Percentiles rank a stretch among this genome's conserved stretches.
These are phyloP conservation scores for Drosophila lutescens DNA, from an alignment of 2,888 invertebrate species.

Conservation along the genomic window DNA sequence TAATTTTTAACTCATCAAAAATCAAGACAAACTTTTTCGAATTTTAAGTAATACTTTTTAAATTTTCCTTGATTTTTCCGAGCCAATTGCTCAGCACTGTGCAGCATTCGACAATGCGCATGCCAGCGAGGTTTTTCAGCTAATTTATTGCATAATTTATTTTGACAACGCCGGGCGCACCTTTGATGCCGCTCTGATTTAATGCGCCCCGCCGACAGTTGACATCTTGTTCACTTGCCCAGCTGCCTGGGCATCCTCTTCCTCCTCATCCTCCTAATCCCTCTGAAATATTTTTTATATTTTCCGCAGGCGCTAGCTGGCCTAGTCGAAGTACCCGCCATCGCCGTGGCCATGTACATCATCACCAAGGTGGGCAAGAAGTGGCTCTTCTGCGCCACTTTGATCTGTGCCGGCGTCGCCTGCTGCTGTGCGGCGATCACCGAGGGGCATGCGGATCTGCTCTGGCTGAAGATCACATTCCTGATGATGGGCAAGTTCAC, in stretches of 20 bases:
- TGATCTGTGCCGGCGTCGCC: constrained; percentile 89
- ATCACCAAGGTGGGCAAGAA: constrained; percentile 90
- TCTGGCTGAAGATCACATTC: constrained; percentile 90
- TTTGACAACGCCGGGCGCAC: constrained; percentile 68
- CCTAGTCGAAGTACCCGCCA: constrained; percentile 91
- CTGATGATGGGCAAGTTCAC: constrained; percentile 92
- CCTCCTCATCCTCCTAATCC: constrained; percentile 15
- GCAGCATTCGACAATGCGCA: constrained; percentile 35
- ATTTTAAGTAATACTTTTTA: no score
- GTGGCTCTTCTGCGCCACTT: constrained; percentile 89
- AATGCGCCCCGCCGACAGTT: constrained; percentile 61
- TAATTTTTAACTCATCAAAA: no score
- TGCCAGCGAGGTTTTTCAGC: constrained; percentile 28
- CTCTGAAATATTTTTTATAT: not conserved
- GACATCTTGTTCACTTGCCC: constrained; percentile 37
- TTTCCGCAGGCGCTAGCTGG: constrained; percentile 87
- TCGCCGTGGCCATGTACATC: constrained; percentile 90
- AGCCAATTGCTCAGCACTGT: constrained; percentile 48
- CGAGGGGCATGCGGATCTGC: constrained; percentile 85
- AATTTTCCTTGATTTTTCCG: not conserved
- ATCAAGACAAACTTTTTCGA: no score
- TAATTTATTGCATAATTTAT: constrained; percentile 76
- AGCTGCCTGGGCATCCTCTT: not conserved
- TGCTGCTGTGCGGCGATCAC: constrained; percentile 88
- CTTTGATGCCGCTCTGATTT: constrained; percentile 73